These are phyloP conservation scores for Bolborhynchus lineola DNA, from an alignment of 2,113 vertebrate genomes.

Conservation along the genomic window DNA sequence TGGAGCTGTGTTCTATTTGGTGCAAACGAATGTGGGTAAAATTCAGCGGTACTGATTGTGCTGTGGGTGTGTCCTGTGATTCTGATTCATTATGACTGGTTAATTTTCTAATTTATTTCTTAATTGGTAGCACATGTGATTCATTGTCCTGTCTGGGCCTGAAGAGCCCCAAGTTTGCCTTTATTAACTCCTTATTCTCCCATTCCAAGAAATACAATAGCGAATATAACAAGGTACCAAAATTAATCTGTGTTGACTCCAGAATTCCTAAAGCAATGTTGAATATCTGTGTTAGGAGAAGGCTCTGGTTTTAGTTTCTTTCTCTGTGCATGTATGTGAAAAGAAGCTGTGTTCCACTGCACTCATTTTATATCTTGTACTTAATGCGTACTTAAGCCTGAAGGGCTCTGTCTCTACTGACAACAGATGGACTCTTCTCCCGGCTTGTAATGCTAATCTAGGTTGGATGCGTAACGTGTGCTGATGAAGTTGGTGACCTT, in stretches of 20 bases:
- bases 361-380: background rate
- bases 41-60: background rate
- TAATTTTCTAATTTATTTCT: background rate
- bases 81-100: background rate
- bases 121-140: background rate
- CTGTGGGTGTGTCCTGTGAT: conserved; percentile 6
- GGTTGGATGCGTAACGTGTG: background rate
- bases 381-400: background rate
- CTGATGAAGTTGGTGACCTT: conserved; percentile 26
- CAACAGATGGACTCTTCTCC: conserved; percentile 15
- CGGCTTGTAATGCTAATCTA: background rate
- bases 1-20: background rate
- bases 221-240: background rate
- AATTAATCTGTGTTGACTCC: background rate
- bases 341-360: background rate
- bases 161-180: background rate
- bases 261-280: background rate
- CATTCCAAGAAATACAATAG: background rate
- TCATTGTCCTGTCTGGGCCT: background rate
- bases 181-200: conserved; percentile 17
- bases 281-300: background rate
- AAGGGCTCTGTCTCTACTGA: background rate
- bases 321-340: background rate
- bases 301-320: background rate
- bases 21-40: background rate